Base-by-base conservation (phyloP, 2,113 vertebrate species). In the Cnemophilus loriae region DNA sequence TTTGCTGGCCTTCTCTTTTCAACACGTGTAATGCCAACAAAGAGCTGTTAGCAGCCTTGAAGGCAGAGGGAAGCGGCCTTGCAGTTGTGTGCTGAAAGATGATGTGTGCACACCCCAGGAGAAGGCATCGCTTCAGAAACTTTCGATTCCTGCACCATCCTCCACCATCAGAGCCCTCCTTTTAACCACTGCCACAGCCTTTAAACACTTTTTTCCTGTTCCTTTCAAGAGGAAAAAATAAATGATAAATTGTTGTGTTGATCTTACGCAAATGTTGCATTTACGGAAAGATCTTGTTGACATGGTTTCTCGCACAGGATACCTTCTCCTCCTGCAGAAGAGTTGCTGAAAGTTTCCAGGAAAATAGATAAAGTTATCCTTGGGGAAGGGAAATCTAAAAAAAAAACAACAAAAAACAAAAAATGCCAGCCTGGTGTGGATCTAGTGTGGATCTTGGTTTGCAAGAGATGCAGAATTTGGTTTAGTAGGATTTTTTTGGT, bases 141-240 rank as follows among this genome's bases (percentile, higher is more conserved):
- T 69, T 92, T 46, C 9, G 9, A 8, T 68, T 74, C 47, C 16
- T 61, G 42, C 28, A 50, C 73, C 63, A n/a, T 81, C 65, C 65
- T 90, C 61, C 76, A 50, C 55, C 47, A 84, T 17, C 3, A 0
- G 55, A 64, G 47, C 71, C 37, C 56, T 87, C 33, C 65, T 89
- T 94, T 95, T 52, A 92, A 84, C 37, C 56, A 84, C 76, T 42
- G 70, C 67, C 0, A 0, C 1, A 3, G 91, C 80, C 53, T 96
- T 68, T 90, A 94, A 97, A 90, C 85, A 78, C 47, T 93, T 84
- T 37, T 92, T 94, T 96, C 93, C 94, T 95, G 90, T 93, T 96
- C 30, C 64, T 89, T 57, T 75, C 10, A 20, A 86, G 92, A 94
- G 92, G 90, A 90, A 95, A 94, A 96, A 95, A 77, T 73, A 88